These are phyloP conservation scores for Cyphomyrmex costatus DNA, from an alignment of 1,140 invertebrate species.

Conservation along the genomic window DNA sequence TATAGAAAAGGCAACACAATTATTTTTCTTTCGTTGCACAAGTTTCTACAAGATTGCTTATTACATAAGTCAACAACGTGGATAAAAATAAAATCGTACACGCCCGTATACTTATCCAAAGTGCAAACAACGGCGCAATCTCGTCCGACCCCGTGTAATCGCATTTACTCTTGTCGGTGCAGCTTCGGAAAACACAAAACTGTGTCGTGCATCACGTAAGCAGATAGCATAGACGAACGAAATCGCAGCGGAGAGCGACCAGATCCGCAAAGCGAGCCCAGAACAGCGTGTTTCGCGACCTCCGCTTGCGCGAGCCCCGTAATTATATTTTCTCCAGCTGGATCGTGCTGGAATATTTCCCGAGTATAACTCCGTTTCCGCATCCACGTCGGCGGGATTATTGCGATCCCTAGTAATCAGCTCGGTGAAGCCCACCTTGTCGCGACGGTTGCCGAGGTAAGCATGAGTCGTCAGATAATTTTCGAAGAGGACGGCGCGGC, in stretches of 20 bases:
- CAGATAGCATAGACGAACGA: conserved; percentile 17
- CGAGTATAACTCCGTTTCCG: conserved; percentile 35
- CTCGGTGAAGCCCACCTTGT: conserved; percentile 58
- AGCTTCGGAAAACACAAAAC: conserved; percentile 21
- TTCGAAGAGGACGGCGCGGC: conserved; percentile 52
- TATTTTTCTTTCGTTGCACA: not conserved
- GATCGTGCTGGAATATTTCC: conserved; percentile 23
- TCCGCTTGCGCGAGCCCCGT: not conserved
- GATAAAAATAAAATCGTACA: conserved; percentile 35
- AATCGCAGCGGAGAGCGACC: not conserved
- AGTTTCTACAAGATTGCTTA: conserved; percentile 4
- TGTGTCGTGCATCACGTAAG: conserved; percentile 29
- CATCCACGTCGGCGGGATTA: conserved; percentile 40
- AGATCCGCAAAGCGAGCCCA: not conserved
- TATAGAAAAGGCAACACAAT: not conserved
- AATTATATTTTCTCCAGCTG: conserved; percentile 46
- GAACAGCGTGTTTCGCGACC: conserved; percentile 1
- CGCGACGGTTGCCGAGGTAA: conserved; percentile 55
- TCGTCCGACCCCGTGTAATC: conserved; percentile 28
- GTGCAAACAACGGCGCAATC: conserved; percentile 30
- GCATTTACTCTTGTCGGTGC: conserved; percentile 36
- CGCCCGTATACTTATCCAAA: conserved; percentile 20
- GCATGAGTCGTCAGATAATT: conserved; percentile 67
- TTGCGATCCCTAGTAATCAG: conserved; percentile 69
- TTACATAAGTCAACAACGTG: conserved; percentile 16